Conservation (phyloP, 1,140 invertebrate genomes). For the Lamellibrachia luymesi region DNA sequence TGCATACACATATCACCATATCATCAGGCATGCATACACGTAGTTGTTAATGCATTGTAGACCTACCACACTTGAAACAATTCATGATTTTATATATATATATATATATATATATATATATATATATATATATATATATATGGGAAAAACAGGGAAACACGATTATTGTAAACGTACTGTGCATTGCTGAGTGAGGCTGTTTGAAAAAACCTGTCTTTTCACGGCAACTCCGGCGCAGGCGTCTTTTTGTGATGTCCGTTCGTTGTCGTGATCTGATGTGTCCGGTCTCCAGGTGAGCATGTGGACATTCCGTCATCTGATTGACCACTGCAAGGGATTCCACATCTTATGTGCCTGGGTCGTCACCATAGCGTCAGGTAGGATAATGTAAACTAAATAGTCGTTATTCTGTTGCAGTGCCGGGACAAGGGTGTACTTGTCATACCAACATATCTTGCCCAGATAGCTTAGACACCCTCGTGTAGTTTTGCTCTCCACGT, state of each 20-base stretch:
- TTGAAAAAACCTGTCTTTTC: too few species aligned
- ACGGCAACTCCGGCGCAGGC: neutral
- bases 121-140: neutral
- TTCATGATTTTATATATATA: too few species aligned
- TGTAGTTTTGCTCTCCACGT: neutral
- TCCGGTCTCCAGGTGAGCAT: conserved; percentile 9
- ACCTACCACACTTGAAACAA: too few species aligned
- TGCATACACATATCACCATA: too few species aligned
- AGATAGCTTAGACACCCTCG: neutral
- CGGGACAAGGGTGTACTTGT: too few species aligned
- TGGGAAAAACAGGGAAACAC: neutral
- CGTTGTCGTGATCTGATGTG: neutral
- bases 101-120: neutral
- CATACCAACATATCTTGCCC: too few species aligned
- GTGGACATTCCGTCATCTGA: conserved; percentile 19
- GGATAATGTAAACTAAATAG: neutral
- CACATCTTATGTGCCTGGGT: conserved; percentile 28
- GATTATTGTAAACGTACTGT: too few species aligned
- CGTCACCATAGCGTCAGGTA: conserved; percentile 23
- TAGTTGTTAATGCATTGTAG: too few species aligned
- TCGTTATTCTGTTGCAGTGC: neutral
- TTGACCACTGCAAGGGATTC: conserved; percentile 30
- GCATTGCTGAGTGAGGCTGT: too few species aligned
- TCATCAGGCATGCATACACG: too few species aligned
- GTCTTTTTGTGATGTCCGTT: neutral